Evolutionary conservation across 2,888 invertebrate genomes (phyloP).

Genomic region (Drosophila nr. perissopoda): DNA sequence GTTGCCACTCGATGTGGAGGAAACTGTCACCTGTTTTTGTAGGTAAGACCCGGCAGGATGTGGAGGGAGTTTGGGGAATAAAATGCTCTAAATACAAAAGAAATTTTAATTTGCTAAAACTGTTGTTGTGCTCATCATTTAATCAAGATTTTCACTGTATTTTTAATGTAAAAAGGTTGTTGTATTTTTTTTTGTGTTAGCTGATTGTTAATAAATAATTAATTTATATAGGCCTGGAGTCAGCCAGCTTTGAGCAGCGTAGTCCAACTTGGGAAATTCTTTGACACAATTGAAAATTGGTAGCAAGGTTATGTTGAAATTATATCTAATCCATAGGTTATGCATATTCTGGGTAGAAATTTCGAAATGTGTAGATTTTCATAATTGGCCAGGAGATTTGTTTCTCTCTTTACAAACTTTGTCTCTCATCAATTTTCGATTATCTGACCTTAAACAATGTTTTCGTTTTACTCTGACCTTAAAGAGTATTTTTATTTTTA

Average conservation of each 20-base stretch:
- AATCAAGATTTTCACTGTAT: slow-evolving; percentile 2
- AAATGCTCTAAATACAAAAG: background rate
- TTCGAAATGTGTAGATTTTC: background rate
- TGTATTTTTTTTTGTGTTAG: background rate
- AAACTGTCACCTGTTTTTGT: slow-evolving; percentile 92
- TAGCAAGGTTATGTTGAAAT: background rate
- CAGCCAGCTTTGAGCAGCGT: background rate
- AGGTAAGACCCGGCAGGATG: slow-evolving; percentile 86
- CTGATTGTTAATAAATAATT: background rate
- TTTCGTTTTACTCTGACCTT: background rate
- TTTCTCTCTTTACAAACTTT: too few species aligned
- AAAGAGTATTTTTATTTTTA: background rate
- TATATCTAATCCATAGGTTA: background rate
- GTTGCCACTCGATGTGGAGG: slow-evolving; percentile 88
- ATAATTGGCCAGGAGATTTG: background rate
- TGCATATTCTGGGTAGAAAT: background rate
- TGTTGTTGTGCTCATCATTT: slow-evolving; percentile 8
- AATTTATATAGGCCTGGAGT: background rate
- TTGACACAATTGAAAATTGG: background rate
- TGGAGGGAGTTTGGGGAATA: background rate
- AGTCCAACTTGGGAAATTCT: background rate
- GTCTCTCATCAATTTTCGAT: background rate
- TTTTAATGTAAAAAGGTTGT: background rate
- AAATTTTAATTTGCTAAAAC: slow-evolving; percentile 7
- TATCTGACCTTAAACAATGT: background rate